Base-by-base conservation (phyloP, 1,140 invertebrate genomes). In the Drosophila jambulina region DNA sequence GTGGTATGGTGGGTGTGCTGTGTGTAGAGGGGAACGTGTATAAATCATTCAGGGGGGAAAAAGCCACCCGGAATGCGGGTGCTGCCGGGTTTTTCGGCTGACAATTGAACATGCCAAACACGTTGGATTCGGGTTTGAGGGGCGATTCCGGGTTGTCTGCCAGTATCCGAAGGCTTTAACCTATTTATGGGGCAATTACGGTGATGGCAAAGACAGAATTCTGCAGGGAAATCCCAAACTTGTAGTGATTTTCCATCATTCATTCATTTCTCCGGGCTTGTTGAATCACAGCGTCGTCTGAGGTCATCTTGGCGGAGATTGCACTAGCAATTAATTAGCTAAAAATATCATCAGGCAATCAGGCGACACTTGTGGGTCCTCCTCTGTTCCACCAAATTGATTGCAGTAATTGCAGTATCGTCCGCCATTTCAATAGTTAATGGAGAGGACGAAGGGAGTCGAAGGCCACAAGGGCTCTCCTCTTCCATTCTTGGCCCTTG, bases 101-200 rank as follows among this genome's bases (percentile, higher is more conserved):
- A 79, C 80, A 79, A 76, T 87, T 87, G 82, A 75, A 62, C 80
- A 88, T 87, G 80, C 83, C 80, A 63, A 69, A 88, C 83, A 88
- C 81, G 83, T 87, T 86, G 71, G 68, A 53, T 53, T 40, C 46
- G 65, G 74, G 29, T 51, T 57, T 38, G 53, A 38, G 61, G 68
- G 48, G 65, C 64, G 59, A 63, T 69, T 63, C 48, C 46, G 51
- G 58, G 54, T 69, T 43, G 53, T 48, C 56, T 46, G 40, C 23
- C 45, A 40, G 19, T 42, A 42, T 32, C 21, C 68, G 36, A 60
- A 54, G 36, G 70, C 68, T 43, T 85, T 71, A 71, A 72, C 77
- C 76, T 83, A 77, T 83, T 83, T 78, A 78, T 56, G 29, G 27
- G 46, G 46, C 64, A 68, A 69, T 69, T 72, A 74, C 68, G 54